Evolutionary conservation across 2,113 vertebrate genomes (phyloP).

Genomic region (Hippocampus guttulatus): DNA sequence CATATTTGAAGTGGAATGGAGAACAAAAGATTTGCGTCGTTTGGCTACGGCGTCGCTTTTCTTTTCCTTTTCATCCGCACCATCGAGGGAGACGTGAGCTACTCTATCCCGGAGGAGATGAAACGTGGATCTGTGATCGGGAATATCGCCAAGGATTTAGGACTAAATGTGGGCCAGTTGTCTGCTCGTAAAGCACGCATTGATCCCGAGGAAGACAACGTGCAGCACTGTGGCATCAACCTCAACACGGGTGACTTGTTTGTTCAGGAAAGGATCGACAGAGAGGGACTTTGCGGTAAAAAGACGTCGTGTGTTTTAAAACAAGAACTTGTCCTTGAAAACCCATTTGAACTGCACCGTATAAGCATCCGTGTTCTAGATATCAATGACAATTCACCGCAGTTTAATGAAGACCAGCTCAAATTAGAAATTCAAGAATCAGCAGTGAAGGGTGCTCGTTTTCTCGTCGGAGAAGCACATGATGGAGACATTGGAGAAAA

Average conservation of each 20-base stretch:
- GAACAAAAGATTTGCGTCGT: not conserved
- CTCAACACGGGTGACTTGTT: constrained; percentile 60
- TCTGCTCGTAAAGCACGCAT: constrained; percentile 60
- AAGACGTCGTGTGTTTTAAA: constrained; percentile 56
- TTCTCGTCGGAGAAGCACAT: constrained; percentile 65
- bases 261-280: constrained; percentile 62
- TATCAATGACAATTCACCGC: constrained; percentile 74
- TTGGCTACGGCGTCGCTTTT: not conserved
- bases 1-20: not conserved
- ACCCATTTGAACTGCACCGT: constrained; percentile 64
- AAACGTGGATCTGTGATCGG: constrained; percentile 71
- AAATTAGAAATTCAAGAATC: constrained; percentile 66
- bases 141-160: constrained; percentile 74
- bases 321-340: constrained; percentile 69
- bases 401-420: constrained; percentile 47
- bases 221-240: constrained; percentile 58
- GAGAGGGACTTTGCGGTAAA: constrained; percentile 69
- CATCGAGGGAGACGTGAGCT: constrained; percentile 65
- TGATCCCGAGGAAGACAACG: constrained; percentile 48
- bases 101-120: constrained; percentile 66
- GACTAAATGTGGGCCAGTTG: constrained; percentile 55
- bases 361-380: constrained; percentile 66
- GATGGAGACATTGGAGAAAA: constrained; percentile 72
- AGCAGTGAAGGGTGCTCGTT: constrained; percentile 41
- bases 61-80: constrained; percentile 20